Conservation (phyloP, 2,113 vertebrate genomes). For the Podarcis cretensis region DNA sequence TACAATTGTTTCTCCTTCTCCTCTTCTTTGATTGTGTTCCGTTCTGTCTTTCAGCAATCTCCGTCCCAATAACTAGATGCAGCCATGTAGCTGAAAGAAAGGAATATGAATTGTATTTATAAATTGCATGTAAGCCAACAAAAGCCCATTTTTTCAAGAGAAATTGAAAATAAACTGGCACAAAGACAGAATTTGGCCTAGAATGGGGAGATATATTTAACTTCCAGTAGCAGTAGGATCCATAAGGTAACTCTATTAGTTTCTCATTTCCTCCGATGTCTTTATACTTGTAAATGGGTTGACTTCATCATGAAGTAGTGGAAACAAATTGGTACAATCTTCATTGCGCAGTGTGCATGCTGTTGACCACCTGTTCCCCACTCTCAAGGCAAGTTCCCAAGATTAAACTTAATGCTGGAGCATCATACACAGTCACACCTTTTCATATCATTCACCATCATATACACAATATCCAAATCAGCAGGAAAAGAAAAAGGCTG, state of each 20-base stretch:
- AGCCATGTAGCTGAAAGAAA: neutral
- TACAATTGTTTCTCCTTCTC: neutral
- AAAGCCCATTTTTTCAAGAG: neutral
- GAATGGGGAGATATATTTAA: neutral
- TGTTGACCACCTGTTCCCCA: constrained; percentile 14
- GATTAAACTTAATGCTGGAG: constrained; percentile 22
- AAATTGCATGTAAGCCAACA: neutral
- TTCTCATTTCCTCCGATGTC: neutral
- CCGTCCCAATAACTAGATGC: neutral
- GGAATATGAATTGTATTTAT: neutral
- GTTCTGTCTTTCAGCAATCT: neutral
- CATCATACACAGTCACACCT: constrained; percentile 20
- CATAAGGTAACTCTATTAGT: neutral
- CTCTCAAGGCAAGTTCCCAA: constrained; percentile 13
- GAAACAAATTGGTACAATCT: constrained; percentile 8
- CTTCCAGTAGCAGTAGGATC: neutral
- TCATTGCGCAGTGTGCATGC: neutral
- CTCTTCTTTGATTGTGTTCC: neutral
- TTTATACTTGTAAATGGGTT: constrained; percentile 18
- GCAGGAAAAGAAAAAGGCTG: neutral
- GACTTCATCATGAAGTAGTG: constrained; percentile 4
- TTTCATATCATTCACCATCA: neutral
- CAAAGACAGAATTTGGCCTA: neutral
- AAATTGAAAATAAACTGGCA: neutral
- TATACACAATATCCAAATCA: neutral